These are phyloP conservation scores for Tetrao urogallus DNA, from an alignment of 2,113 vertebrate genomes.

Conservation along the genomic window DNA sequence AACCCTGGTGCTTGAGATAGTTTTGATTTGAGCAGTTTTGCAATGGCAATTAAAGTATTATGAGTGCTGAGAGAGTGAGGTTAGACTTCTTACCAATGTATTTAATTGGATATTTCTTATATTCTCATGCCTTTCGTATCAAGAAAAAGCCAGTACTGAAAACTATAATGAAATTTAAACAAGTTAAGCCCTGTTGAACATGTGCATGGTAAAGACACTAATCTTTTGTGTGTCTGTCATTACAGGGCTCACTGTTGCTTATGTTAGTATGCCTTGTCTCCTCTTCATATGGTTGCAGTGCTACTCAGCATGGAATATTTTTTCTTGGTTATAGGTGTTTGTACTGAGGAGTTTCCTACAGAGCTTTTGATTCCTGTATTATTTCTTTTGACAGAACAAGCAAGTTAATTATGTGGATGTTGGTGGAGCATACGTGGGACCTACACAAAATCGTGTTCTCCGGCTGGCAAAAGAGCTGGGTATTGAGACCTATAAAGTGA, in stretches of 20 bases:
- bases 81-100: not conserved
- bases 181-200: not conserved
- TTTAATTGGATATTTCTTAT: not conserved
- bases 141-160: not conserved
- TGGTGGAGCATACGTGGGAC: constrained; percentile 84
- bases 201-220: not conserved
- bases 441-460: constrained; percentile 86
- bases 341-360: not conserved
- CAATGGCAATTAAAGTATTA: not conserved
- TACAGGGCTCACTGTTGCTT: not conserved
- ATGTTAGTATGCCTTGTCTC: not conserved
- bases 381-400: constrained; percentile 72
- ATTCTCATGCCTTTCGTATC: not conserved
- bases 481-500: constrained; percentile 84
- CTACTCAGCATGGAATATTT: not conserved
- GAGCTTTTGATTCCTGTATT: not conserved
- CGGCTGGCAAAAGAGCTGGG: constrained; percentile 83
- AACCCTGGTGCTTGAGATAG: not conserved
- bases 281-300: not conserved
- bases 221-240: not conserved
- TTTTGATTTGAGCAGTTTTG: not conserved
- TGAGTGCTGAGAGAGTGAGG: not conserved
- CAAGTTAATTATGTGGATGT: constrained; percentile 83
- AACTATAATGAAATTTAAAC: not conserved
- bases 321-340: not conserved